Base-by-base conservation (phyloP, 2,797 vertebrate species). In the Atherinosoma microstoma region DNA sequence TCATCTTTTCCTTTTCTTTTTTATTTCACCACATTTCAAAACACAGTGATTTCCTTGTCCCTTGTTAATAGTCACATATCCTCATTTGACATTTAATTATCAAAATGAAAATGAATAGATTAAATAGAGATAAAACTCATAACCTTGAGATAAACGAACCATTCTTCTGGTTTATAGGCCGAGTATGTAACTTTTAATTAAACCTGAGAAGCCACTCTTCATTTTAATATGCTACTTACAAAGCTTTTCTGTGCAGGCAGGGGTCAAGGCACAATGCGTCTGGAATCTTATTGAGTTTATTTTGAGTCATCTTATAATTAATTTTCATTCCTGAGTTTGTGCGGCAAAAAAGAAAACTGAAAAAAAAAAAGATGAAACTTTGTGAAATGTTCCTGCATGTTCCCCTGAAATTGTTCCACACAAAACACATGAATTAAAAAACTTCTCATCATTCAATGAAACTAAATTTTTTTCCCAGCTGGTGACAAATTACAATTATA, bases 381-480 rank as follows among this genome's bases (percentile, higher is more conserved):
- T 0, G 20, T 40, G 47, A 56, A 30, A 35, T 63, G 18, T 9
- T 54, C 40, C 12, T n/a, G 34, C 3, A 42, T 51, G 2, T 16
- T 51, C 12, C 15, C 35, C 27, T 34, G 7, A 49, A 59, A 12
- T 22, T 30, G 15, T 15, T 49, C 16, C 27, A 53, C n/a, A 45
- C 36, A 11, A 72, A 18, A 22, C 16, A 29, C 22, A 49, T 20
- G 20, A 27, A 67, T 18, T 57, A 38, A 34, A 60, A 51, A 29
- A 40, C 45, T 11, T 34, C 1, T 58, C 18, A 54, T 64, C 29
- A 4, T 7, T 6, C 29, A 35, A 18, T 16, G 6, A 38, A 61
- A n/a, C 38, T 59, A 4, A 16, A 18, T 18, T 40, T 66, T 49
- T 79, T 73, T 68, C 10, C 51, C 60, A 63, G 36, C 59, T 49